Conservation (phyloP, 2,888 invertebrate genomes). For the Rhimphoctona megacephalus region DNA sequence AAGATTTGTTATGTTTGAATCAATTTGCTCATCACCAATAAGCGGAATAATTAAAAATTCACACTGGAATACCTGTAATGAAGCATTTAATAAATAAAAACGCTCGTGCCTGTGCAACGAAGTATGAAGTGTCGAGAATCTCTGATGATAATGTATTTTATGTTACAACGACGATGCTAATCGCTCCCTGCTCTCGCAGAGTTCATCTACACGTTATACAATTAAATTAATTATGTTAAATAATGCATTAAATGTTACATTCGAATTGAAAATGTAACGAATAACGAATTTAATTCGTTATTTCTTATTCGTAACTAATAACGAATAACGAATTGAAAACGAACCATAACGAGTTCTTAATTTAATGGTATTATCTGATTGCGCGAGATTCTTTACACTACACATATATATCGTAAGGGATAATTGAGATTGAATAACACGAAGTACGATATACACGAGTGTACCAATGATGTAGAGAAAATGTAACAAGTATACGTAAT, state of each 20-base stretch:
- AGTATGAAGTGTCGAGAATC: constrained; percentile 1
- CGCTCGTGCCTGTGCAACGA: background rate
- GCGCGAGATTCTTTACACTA: constrained; percentile 13
- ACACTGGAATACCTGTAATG: background rate
- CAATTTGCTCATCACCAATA: background rate
- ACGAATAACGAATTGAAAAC: too few relatives aligned
- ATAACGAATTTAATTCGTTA: too few relatives aligned
- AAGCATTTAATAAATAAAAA: background rate
- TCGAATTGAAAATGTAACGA: background rate
- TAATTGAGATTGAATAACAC: constrained; percentile 53
- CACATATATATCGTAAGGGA: constrained; percentile 6
- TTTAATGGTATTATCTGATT: constrained; percentile 37
- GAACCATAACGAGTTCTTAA: constrained; percentile 1
- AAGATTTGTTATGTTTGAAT: background rate
- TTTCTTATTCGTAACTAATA: too few relatives aligned
- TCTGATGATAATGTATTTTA: background rate
- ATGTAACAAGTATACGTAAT: constrained; percentile 3
- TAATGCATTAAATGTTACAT: constrained; percentile 7
- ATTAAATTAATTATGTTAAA: background rate
- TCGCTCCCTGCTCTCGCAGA: background rate
- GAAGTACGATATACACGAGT: background rate
- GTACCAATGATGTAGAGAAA: background rate
- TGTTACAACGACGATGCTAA: background rate
- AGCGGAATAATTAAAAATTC: constrained; percentile 11
- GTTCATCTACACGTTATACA: constrained; percentile 11